Evolutionary conservation across 2,113 vertebrate species (phyloP).

Genomic region (Physeter macrocephalus): DNA sequence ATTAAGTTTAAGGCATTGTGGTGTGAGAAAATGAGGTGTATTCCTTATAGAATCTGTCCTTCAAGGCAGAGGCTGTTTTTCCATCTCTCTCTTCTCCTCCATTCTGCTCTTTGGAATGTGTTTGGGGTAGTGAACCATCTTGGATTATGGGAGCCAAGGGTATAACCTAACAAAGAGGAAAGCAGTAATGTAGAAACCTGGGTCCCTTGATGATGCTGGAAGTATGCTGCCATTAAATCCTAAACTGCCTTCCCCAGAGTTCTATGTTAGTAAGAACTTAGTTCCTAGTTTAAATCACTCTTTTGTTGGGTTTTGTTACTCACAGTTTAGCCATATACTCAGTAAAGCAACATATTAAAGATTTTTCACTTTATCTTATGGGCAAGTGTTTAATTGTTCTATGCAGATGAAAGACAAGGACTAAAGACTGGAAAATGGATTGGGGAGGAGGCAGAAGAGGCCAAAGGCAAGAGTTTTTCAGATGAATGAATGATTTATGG

Average conservation of each 20-base stretch:
- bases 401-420: not conserved
- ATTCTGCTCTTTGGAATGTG: not conserved
- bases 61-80: not conserved
- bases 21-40: not conserved
- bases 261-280: not conserved
- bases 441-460: not conserved
- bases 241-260: not conserved
- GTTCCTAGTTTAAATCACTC: not conserved
- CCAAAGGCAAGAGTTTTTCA: not conserved
- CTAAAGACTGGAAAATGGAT: not conserved
- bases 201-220: not conserved
- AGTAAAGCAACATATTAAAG: not conserved
- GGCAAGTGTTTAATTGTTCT: not conserved
- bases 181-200: not conserved
- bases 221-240: not conserved
- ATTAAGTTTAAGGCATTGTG: not conserved
- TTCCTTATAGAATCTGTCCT: not conserved
- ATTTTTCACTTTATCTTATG: not conserved
- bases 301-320: not conserved
- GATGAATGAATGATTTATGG: not conserved
- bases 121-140: not conserved
- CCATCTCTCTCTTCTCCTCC: not conserved
- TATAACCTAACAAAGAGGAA: not conserved
- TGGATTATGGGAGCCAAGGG: not conserved
- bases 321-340: not conserved